Percentiles rank a stretch among this genome's conserved stretches.
Evolutionary conservation across 1,140 invertebrate genomes (phyloP).

Genomic region (Belonocnema kinseyi): DNA sequence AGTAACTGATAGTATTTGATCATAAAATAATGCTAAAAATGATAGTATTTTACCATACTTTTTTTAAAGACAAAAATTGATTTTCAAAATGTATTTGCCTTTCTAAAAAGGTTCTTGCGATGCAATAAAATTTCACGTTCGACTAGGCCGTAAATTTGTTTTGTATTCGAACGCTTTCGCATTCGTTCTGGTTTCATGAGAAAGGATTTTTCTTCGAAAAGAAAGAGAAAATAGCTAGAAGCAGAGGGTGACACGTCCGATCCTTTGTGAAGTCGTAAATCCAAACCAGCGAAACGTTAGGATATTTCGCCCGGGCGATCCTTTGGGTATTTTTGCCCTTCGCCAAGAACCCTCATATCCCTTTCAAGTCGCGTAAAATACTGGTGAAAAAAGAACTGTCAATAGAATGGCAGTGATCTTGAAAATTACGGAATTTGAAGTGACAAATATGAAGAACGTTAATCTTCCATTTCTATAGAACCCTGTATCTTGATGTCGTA

Average conservation of each 20-base stretch:
- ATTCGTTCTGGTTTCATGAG: constrained; percentile 28
- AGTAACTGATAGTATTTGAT: too few relatives aligned
- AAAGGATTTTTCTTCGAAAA: constrained; percentile 19
- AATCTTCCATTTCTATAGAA: not conserved
- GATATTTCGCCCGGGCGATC: constrained; percentile 22
- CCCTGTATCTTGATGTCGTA: not conserved
- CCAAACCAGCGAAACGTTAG: constrained; percentile 19
- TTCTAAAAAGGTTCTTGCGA: not conserved
- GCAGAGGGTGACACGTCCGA: constrained; percentile 11
- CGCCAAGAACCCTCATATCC: constrained; percentile 5
- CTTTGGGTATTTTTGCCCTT: not conserved
- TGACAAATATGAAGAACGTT: constrained; percentile 13
- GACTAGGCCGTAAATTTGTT: constrained; percentile 18
- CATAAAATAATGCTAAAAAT: too few relatives aligned
- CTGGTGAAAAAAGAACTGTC: not conserved
- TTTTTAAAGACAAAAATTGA: not conserved
- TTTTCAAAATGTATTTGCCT: not conserved
- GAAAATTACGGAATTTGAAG: constrained; percentile 7
- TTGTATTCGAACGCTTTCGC: constrained; percentile 19
- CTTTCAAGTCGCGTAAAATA: not conserved
- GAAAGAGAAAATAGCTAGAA: constrained; percentile 24
- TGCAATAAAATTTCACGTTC: constrained; percentile 10
- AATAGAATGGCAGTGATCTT: constrained; percentile 2
- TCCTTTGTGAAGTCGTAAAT: constrained; percentile 28
- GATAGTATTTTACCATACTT: too few relatives aligned